A percentile compares a stretch with the other conserved stretches of the same genome.
phyloP scores from a whole-genome alignment of 1,140 invertebrate genomes.

The Megalopta genalis region DNA sequence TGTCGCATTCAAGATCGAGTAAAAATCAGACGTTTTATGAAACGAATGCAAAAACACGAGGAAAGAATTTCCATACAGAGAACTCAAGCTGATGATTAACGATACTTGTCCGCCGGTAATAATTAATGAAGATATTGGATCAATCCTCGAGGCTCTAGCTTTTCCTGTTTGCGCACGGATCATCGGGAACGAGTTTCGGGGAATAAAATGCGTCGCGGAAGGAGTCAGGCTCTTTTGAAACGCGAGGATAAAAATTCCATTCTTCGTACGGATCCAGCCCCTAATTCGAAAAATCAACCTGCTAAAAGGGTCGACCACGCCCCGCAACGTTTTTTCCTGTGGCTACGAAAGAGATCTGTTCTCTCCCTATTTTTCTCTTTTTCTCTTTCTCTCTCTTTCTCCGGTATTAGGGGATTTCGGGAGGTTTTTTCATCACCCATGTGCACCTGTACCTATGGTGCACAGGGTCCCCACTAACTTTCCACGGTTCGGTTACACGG shows the following conservation, averaged over 20 bases:
- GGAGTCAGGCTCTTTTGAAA: neutral
- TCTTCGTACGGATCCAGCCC: conserved; percentile 6
- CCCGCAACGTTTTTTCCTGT: conserved; percentile 19
- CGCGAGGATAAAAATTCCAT: neutral
- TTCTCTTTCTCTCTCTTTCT: neutral
- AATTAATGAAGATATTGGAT: neutral
- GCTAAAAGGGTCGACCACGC: conserved; percentile 38
- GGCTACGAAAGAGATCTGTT: neutral
- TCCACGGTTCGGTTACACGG: conserved; percentile 46
- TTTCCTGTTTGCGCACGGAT: neutral
- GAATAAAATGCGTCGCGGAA: neutral
- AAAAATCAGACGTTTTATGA: neutral
- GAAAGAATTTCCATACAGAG: neutral
- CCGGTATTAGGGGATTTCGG: conserved; percentile 40
- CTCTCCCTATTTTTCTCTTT: too few species aligned
- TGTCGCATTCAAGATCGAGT: neutral
- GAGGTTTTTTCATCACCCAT: conserved; percentile 29
- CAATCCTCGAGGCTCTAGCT: neutral
- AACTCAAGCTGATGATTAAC: neutral
- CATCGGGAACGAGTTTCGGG: too few species aligned
- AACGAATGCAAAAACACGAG: neutral
- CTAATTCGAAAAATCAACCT: conserved; percentile 37
- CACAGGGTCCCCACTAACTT: conserved; percentile 19
- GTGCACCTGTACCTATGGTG: conserved; percentile 49
- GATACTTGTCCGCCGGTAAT: neutral